Base-by-base conservation (phyloP, 2,888 invertebrate species). In the Nemoura dubitans region DNA sequence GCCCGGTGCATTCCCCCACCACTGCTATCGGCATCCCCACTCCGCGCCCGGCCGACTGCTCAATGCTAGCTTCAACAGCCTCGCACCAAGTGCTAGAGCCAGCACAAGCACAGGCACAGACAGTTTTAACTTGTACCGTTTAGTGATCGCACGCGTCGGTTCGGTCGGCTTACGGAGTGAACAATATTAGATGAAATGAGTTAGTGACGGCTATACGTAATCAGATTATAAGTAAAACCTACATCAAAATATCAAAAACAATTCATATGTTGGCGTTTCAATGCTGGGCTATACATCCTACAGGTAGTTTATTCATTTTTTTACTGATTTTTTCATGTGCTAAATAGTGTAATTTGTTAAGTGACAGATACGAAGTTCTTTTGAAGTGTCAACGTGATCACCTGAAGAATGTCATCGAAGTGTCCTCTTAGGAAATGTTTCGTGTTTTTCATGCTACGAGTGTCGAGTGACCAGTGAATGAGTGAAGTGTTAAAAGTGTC, bases 271-370 rank as follows among this genome's bases (percentile, higher is more conserved):
- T 91, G 92, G 92, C 93, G 92, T 92, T 93, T 93, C 93, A 93
- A 94, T 93, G 93, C 93, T 94, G 94, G 94, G 94, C 93, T 94
- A 94, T 93, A 94, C 94, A 93, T 92, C 93, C 92, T 94, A 94
- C 93, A 94, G 93, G 93, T 93, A 93, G 91, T 89, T 90, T 21
- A 86, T 59, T 86, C 83, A 88, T 86, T 88, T 89, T 86, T 91
- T 90, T 88, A 87, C 90, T 91, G 77, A 83, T 85, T n/a, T 86
- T 86, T 88, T 87, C 59, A 28, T 85, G 43, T 59, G 59, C 59
- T 29, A 59, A 85, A 5, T 78, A 14, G 29, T 78, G 27, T 78
- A 78, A 78, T 28, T 78, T 78, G 29, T 28, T 6, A 78, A 78
- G 78, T 78, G 78, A 78, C 27, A 78, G 27, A 6, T 78, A 78